Base-by-base conservation (phyloP, 2,888 invertebrate species). In the Cerceris rybyensis region DNA sequence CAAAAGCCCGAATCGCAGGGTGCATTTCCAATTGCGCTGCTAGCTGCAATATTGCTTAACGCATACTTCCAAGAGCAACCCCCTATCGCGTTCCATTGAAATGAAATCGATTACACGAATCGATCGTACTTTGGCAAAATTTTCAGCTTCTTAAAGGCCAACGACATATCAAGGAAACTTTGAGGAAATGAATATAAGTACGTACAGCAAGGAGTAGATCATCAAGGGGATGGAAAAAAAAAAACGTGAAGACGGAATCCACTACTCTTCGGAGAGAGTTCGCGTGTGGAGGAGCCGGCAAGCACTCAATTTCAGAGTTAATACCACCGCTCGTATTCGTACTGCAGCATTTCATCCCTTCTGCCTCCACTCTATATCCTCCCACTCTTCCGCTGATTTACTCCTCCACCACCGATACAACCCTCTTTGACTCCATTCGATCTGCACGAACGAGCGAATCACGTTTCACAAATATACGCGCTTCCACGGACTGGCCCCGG, bases 281-380 rank as follows among this genome's bases (percentile, higher is more conserved):
- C 72, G 82, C 79, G 78, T 81, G 72, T 75, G 61, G 60, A 74
- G 65, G 72, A 76, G 63, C 66, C 49, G 65, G 63, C 71, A 74
- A 79, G 64, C 80, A 75, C 80, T 82, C 80, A 80, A 83, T 86
- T 84, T 73, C 76, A 16, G 61, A 81, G 83, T 82, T 83, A 88
- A 85, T 85, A 80, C 79, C 75, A 60, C 73, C 50, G 68, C 68
- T 67, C 58, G 72, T 57, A 71, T 72, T 83, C 77, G 67, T 76
- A 71, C 70, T 70, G 65, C 76, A 65, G 68, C 75, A 72, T 72
- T 85, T 80, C 78, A 70, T 73, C 57, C 66, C 50, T 55, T 42
- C 16, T 49, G 61, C 14, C 7, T 16, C 13, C 7, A 9, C 49
- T 2, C 8, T 7, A 14, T 16, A 46, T 4, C 39, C 59, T 46